phyloP scores from a whole-genome alignment of 2,797 vertebrate species.

The Denticeps clupeoides region DNA sequence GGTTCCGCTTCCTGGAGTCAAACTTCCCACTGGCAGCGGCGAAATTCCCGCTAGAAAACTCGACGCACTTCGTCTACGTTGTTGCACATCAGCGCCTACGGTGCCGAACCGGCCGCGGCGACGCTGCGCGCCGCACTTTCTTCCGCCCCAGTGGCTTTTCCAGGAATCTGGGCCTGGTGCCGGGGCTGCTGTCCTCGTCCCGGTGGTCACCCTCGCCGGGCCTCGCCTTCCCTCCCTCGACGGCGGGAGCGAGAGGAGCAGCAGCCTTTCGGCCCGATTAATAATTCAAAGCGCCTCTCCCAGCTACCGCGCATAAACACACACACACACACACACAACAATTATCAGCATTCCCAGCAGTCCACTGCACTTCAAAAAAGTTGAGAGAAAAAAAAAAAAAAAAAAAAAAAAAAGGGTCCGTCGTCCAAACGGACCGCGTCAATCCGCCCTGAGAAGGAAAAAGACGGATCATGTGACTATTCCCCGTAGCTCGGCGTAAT shows the following conservation, averaged over 20 bases:
- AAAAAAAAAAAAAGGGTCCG: constrained; percentile 24
- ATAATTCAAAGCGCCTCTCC: constrained; percentile 57
- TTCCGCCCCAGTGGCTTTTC: background rate
- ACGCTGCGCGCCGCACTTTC: too few species aligned
- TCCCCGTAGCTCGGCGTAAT: constrained; percentile 83
- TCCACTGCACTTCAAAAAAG: constrained; percentile 70
- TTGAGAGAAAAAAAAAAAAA: constrained; percentile 26
- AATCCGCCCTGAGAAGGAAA: background rate
- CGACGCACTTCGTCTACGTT: background rate
- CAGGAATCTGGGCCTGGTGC: background rate
- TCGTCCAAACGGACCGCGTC: constrained; percentile 29
- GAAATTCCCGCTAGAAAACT: constrained; percentile 16
- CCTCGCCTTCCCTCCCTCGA: constrained; percentile 53
- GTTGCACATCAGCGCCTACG: constrained; percentile 1
- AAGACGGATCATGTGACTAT: constrained; percentile 57
- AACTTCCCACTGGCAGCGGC: constrained; percentile 45
- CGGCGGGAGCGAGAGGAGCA: constrained; percentile 58
- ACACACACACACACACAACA: constrained; percentile 50
- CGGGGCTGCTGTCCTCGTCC: too few species aligned
- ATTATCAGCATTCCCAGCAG: constrained; percentile 60
- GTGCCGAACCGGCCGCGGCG: constrained; percentile 1
- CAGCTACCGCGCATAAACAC: constrained; percentile 25
- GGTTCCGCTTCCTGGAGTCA: constrained; percentile 51
- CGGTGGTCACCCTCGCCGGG: too few species aligned
- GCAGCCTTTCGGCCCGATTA: constrained; percentile 57